A percentile compares a stretch with the other conserved stretches of the same genome.
These are phyloP conservation scores for Gortyna flavago DNA, from an alignment of 2,888 invertebrate genomes.

Conservation along the genomic window DNA sequence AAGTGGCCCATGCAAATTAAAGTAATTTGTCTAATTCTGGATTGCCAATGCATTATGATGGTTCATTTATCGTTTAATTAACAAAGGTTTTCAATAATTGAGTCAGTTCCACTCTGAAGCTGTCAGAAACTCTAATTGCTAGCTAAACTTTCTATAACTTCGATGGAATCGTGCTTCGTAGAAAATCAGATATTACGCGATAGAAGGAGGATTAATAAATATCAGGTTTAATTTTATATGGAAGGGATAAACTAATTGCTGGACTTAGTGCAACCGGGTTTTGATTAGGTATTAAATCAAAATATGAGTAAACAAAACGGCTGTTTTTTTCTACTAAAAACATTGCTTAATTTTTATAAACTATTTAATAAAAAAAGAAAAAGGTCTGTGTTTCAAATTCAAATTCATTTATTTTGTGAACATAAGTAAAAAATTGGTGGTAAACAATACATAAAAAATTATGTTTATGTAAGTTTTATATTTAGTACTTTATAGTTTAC, in stretches of 20 bases:
- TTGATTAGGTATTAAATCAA: neutral
- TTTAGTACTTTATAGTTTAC: neutral
- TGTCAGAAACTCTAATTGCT: conserved; percentile 52
- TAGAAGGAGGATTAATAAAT: conserved; percentile 6
- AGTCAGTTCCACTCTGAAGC: conserved; percentile 40
- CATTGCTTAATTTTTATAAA: neutral
- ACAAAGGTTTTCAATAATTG: conserved; percentile 56
- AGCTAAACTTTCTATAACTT: conserved; percentile 53
- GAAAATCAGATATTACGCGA: conserved; percentile 26
- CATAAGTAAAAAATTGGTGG: too few species aligned
- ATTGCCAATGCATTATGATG: neutral
- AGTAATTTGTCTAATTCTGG: neutral
- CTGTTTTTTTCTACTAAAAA: neutral
- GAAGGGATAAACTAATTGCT: neutral
- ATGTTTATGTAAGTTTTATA: neutral
- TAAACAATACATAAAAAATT: too few species aligned
- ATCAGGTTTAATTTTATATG: conserved; percentile 3
- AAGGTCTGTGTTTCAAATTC: too few species aligned
- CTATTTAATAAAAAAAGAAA: too few species aligned
- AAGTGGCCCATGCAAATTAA: neutral
- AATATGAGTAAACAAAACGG: neutral
- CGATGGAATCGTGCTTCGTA: conserved; percentile 20
- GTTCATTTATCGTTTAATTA: conserved; percentile 6
- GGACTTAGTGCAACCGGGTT: too few species aligned
- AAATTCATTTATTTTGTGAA: too few species aligned